These are phyloP conservation scores for Aselliscus stoliczkanus DNA, from an alignment of 2,797 vertebrate species.

Conservation along the genomic window DNA sequence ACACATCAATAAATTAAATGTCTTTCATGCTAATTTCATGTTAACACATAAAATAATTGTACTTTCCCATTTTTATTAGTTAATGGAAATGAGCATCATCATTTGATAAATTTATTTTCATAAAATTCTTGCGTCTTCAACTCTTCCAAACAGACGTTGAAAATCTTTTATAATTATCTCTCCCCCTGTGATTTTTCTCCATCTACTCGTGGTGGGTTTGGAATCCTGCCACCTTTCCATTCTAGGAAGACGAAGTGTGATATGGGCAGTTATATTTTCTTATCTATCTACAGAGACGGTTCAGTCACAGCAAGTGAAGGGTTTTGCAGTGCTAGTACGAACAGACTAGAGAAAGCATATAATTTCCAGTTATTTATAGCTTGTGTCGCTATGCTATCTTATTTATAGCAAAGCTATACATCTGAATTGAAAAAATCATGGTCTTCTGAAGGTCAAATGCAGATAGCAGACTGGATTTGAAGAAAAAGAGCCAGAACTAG, in stretches of 20 bases:
- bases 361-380: constrained; percentile 58
- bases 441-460: constrained; percentile 47
- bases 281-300: constrained; percentile 16
- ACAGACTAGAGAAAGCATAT: constrained; percentile 46
- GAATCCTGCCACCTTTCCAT: not conserved
- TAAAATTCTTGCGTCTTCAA: not conserved
- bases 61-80: not conserved
- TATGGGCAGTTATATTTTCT: constrained; percentile 33
- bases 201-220: not conserved
- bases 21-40: not conserved
- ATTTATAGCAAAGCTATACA: constrained; percentile 42
- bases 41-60: not conserved
- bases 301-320: constrained; percentile 46
- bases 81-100: not conserved
- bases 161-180: not conserved
- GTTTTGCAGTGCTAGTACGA: constrained; percentile 25
- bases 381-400: not conserved
- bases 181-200: not conserved
- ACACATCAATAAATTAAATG: not conserved
- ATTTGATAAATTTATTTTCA: not conserved
- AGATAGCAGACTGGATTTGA: not conserved
- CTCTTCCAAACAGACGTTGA: not conserved
- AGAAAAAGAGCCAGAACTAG: not conserved
- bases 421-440: constrained; percentile 50
- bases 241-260: not conserved